Base-by-base conservation (phyloP, 2,888 invertebrate genomes). In the Oscheius onirici region DNA sequence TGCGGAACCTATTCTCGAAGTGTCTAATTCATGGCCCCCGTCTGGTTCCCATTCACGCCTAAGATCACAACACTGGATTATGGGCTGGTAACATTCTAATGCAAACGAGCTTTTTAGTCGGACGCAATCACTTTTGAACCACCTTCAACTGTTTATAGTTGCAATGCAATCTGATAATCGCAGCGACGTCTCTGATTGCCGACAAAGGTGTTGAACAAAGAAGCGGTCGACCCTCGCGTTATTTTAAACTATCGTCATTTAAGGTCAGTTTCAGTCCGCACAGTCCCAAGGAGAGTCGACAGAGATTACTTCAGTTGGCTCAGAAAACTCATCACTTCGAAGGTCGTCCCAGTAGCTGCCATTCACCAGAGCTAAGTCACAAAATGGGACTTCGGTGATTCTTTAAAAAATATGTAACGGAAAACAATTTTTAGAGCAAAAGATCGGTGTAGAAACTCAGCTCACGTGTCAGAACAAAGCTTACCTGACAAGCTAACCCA, bases 401-500 rank as follows among this genome's bases (percentile, higher is more conserved):
- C 1, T 57, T 43, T 20, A n/a, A n/a, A 44, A 44, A 10, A 24
- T 34, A 11, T 34, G 6, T 11, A 24, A 44, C 8, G 17, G 22
- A 17, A 26, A 24, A 22, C 20, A 66, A 13, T 26, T 41, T 57
- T 58, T 17, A 71, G 71, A 26, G 66, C 54, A 41, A 71, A 71
- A 26, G 66, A 66, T 41, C 49, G 24, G 17, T 28, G 51, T 15
- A 57, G 71, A 17, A 55, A 58, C 26, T 71, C 71, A 20, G 55
- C 67, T 28, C 43, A 40, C 46, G 63, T 67, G 22, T 71, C 71
- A 17, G 71, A 71, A 26, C 71, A 71, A 41, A 67, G 66, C 20
- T 43, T 71, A 15, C 71, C 78, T 10, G 82, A 82, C 28, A 74
- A 73, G 49, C 69, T 82, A 20, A 69, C 77, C 22, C 76, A 82